Conservation (phyloP, 2,888 invertebrate species). For the Ophioninae sp. region DNA sequence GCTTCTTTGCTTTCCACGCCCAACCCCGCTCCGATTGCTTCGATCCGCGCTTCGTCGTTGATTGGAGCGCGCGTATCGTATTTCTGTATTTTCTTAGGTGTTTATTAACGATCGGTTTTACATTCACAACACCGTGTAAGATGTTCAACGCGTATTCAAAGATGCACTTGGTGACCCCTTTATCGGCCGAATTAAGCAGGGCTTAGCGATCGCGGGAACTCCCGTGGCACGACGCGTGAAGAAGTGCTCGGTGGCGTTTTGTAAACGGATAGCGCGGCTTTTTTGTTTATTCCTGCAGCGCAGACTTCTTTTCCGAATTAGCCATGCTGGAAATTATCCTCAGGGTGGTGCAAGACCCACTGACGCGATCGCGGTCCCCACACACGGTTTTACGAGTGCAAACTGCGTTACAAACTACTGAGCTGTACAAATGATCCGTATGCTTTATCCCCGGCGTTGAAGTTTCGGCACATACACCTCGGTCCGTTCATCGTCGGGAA, state of each 20-base stretch:
- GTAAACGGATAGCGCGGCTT: neutral
- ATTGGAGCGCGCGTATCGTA: neutral
- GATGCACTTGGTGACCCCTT: constrained; percentile 20
- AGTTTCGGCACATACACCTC: too few relatives aligned
- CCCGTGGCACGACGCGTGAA: constrained; percentile 6
- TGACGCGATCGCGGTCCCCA: too few relatives aligned
- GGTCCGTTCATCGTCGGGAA: too few relatives aligned
- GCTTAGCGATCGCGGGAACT: constrained; percentile 3
- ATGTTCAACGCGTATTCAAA: constrained; percentile 22
- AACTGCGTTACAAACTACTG: too few relatives aligned
- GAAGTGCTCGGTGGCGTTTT: neutral
- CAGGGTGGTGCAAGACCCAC: too few relatives aligned
- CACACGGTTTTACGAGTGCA: too few relatives aligned
- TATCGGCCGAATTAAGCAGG: constrained; percentile 2
- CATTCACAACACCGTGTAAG: constrained; percentile 2
- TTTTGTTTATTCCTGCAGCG: too few relatives aligned
- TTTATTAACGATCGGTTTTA: neutral
- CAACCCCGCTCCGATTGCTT: neutral
- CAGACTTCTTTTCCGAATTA: too few relatives aligned
- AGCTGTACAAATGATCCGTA: too few relatives aligned
- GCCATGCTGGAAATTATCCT: too few relatives aligned
- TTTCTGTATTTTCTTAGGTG: constrained; percentile 19
- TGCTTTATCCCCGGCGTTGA: too few relatives aligned
- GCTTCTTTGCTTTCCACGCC: constrained; percentile 17
- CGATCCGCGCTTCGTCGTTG: neutral